Conservation (phyloP, 1,140 invertebrate genomes). For the Aporrectodea caliginosa region DNA sequence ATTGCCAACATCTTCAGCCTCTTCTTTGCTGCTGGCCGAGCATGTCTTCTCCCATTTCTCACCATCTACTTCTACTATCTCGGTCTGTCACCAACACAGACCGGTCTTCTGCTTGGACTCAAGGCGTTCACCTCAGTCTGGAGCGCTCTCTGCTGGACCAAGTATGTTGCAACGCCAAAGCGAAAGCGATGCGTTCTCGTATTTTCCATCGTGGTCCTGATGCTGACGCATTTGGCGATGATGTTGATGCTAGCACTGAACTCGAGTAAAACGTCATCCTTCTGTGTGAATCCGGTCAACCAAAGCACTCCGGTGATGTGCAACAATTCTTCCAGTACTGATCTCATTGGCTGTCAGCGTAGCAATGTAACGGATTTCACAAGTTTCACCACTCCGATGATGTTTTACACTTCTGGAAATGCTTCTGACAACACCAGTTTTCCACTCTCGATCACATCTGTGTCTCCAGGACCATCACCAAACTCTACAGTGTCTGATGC, state of each 20-base stretch:
- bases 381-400: too few relatives aligned
- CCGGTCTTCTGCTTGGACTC: constrained; percentile 14
- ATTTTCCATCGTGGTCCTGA: constrained; percentile 11
- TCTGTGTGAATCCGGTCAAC: neutral
- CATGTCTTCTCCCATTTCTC: constrained; percentile 18
- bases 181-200: constrained; percentile 9
- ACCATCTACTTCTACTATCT: constrained; percentile 12
- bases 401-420: too few relatives aligned
- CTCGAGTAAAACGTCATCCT: neutral
- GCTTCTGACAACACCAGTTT: too few relatives aligned
- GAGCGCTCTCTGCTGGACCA: constrained; percentile 1
- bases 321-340: neutral
- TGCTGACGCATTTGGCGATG: constrained; percentile 14
- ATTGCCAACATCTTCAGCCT: constrained; percentile 17
- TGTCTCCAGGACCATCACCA: too few relatives aligned
- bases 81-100: constrained; percentile 10
- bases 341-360: too few relatives aligned
- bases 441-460: too few relatives aligned
- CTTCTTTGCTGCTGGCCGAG: constrained; percentile 11
- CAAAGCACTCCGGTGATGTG: neutral
- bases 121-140: constrained; percentile 11
- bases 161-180: neutral
- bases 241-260: constrained; percentile 14
- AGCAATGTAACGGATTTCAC: too few relatives aligned
- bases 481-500: too few relatives aligned